Evolutionary conservation across 2,113 vertebrate genomes (phyloP).

Genomic region (Thymallus thymallus): DNA sequence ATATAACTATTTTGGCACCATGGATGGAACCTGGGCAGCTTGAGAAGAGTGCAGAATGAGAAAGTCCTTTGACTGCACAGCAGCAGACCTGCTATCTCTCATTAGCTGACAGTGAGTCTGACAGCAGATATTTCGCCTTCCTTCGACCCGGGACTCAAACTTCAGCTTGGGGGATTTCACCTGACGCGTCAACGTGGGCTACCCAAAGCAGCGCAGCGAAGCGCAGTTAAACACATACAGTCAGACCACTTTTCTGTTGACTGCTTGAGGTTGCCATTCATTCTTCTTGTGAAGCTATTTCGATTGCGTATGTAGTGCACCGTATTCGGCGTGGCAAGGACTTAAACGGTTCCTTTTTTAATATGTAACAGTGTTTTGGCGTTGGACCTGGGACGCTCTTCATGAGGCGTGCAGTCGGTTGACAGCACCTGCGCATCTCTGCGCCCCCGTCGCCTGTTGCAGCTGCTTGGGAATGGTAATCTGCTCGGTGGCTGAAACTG

Average conservation of each 20-base stretch:
- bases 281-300: not conserved
- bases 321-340: not conserved
- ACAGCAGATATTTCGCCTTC: conserved; percentile 1
- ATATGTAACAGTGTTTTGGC: conserved; percentile 4
- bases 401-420: conserved; percentile 79
- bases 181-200: not conserved
- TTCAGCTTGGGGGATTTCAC: not conserved
- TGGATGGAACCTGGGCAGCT: not conserved
- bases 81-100: not conserved
- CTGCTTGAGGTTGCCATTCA: not conserved
- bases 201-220: not conserved
- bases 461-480: not conserved
- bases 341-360: conserved; percentile 7
- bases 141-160: not conserved
- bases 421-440: conserved; percentile 47
- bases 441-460: not conserved
- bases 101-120: not conserved
- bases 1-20: not conserved
- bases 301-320: conserved; percentile 12
- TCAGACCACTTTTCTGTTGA: not conserved
- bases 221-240: not conserved
- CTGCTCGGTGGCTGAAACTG: conserved; percentile 16
- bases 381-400: not conserved
- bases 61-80: conserved; percentile 1
- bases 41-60: not conserved